Base-by-base conservation (phyloP, 2,113 vertebrate genomes). In the Boleophthalmus pectinirostris region DNA sequence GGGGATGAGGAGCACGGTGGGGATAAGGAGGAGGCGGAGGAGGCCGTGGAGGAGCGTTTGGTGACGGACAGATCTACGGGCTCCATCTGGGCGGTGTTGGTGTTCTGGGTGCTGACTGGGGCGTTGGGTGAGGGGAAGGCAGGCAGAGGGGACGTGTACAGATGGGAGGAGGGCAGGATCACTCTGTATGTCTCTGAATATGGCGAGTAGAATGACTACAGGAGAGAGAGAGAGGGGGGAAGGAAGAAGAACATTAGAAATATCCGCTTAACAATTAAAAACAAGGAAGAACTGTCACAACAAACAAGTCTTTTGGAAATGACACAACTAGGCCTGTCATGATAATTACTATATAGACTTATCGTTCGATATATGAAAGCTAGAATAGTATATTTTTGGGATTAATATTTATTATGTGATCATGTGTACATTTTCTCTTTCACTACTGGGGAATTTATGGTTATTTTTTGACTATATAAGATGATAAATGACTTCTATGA, bases 11-110 rank as follows among this genome's bases (percentile, higher is more conserved):
- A 85, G 0, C 95, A 93, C 7, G 94, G 94, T 7, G 96, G 94
- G 23, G 95, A 95, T 35, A 64, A 8, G 7, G 80, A 93, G 78
- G 92, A 94, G 0, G 92, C 75, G 0, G 95, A 94, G 63, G 91
- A 87, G 23, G 96, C 94, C 0, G 51, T 54, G 0, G 97, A 96
- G 58, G 93, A 91, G 24, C 95, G 94, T 87, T 97, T 98, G 92
- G 95, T 96, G 84, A 97, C 88, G 0, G 98, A 98, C 68, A 99
- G 95, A 81, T 99, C 98, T 67, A 99, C 97, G 0, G 98, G 98
- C 87, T 98, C 98, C 87, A 96, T 74, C 92, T 98, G 97, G 72
- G 94, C 21, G 33, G 18, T 64, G 35, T 2, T 89, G 61, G 2
- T 89, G 66, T 94, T 93, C 0, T 80, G 83, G 86, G 9, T 93